These are phyloP conservation scores for Oreortyx pictus DNA, from an alignment of 2,797 vertebrate species.

Conservation along the genomic window DNA sequence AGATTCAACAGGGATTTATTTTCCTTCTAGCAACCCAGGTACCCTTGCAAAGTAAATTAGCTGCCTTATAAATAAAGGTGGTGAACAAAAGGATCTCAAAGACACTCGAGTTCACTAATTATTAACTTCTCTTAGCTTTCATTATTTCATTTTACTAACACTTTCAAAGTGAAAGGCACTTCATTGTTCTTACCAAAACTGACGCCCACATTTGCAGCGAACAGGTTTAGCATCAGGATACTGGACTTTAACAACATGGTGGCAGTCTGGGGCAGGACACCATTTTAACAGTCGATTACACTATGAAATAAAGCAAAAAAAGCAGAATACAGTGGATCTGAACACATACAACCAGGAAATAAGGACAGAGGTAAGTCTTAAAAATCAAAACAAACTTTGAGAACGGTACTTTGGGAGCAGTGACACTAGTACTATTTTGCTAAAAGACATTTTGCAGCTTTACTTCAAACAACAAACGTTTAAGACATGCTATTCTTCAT, in stretches of 20 bases:
- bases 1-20: not conserved
- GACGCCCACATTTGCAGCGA: constrained; percentile 99
- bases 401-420: not conserved
- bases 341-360: rapidly evolving
- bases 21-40: not conserved
- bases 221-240: constrained; percentile 99
- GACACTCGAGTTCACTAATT: not conserved
- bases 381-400: not conserved
- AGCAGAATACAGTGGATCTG: not conserved
- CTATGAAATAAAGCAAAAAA: constrained; percentile 71
- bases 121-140: not conserved
- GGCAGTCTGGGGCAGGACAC: constrained; percentile 99
- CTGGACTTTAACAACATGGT: constrained; percentile 99
- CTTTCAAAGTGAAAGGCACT: not conserved
- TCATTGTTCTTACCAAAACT: constrained; percentile 90
- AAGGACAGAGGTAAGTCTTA: not conserved
- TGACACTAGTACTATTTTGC: not conserved
- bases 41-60: not conserved
- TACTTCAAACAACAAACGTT: not conserved
- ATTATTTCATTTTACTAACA: not conserved
- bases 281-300: constrained; percentile 99
- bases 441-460: not conserved
- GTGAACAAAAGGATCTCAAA: not conserved
- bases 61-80: not conserved
- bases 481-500: not conserved